Percentiles rank a stretch among this genome's conserved stretches.
phyloP scores from a whole-genome alignment of 2,113 vertebrate species.

The Pao palembangensis region DNA sequence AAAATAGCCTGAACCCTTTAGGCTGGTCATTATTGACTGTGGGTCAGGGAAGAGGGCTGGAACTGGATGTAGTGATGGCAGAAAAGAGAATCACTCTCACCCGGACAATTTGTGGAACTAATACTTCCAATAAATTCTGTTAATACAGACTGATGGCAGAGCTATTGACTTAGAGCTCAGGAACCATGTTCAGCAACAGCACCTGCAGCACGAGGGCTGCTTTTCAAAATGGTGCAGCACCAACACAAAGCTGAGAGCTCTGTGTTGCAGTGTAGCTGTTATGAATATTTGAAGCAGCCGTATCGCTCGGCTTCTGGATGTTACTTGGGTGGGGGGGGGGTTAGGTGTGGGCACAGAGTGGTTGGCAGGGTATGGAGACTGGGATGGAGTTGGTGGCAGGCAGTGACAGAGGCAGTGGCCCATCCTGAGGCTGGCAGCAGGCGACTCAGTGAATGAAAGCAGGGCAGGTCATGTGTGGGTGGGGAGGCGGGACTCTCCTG shows the following conservation, averaged over 20 bases:
- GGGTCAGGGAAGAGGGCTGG: conserved; percentile 24
- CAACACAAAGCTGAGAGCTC: conserved; percentile 27
- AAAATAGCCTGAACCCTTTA: conserved; percentile 34
- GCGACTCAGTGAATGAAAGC: conserved; percentile 65
- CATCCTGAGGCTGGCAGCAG: conserved; percentile 67
- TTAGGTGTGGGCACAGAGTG: conserved; percentile 50
- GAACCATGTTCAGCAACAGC: conserved; percentile 29
- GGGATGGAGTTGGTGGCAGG: conserved; percentile 33
- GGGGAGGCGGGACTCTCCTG: conserved; percentile 75
- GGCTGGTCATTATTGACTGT: conserved; percentile 28
- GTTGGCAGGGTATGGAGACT: conserved; percentile 50
- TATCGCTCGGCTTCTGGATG: conserved; percentile 60
- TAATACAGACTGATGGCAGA: conserved; percentile 30
- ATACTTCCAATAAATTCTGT: conserved; percentile 12
- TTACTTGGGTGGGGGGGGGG: conserved; percentile 48
- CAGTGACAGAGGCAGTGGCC: conserved; percentile 53
- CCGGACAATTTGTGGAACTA: not conserved
- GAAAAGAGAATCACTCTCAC: conserved; percentile 2
- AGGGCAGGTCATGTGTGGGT: conserved; percentile 73
- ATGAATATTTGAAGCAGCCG: conserved; percentile 69
- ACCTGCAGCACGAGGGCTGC: conserved; percentile 40
- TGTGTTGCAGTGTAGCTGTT: conserved; percentile 51
- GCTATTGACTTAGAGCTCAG: conserved; percentile 34
- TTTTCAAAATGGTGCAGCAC: conserved; percentile 65
- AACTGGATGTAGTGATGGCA: conserved; percentile 17